A percentile compares a stretch with the other conserved stretches of the same genome.
These are phyloP conservation scores for Monomorium pharaonis DNA, from an alignment of 1,140 invertebrate species.

Conservation along the genomic window DNA sequence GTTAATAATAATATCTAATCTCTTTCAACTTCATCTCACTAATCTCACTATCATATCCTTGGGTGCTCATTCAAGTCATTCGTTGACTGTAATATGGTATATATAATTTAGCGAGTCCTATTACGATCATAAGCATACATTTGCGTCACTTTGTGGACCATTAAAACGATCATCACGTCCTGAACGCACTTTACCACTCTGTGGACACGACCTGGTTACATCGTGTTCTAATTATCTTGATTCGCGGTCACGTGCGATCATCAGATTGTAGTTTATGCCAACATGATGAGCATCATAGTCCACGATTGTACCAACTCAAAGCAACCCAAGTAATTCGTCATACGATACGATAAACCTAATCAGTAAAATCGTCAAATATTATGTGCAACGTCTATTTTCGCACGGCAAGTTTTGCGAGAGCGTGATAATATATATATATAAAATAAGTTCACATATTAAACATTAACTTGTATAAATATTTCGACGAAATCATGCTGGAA, in stretches of 20 bases:
- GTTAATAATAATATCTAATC: neutral
- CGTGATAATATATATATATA: slow-evolving; percentile 3
- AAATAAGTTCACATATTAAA: neutral
- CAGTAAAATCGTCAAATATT: neutral
- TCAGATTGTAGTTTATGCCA: slow-evolving; percentile 69
- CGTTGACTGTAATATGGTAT: neutral
- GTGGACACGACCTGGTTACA: slow-evolving; percentile 73
- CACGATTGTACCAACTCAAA: slow-evolving; percentile 47
- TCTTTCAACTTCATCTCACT: neutral
- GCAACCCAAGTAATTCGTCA: slow-evolving; percentile 35
- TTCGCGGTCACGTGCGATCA: slow-evolving; percentile 65
- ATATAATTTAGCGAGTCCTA: slow-evolving; percentile 1
- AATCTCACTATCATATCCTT: neutral
- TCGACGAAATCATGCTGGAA: slow-evolving; percentile 14
- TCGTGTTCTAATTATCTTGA: slow-evolving; percentile 76
- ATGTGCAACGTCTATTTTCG: neutral
- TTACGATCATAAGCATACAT: neutral
- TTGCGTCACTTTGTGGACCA: slow-evolving; percentile 63
- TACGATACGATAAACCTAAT: neutral
- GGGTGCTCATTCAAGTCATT: neutral
- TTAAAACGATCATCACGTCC: slow-evolving; percentile 75
- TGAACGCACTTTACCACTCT: slow-evolving; percentile 70
- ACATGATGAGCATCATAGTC: slow-evolving; percentile 37
- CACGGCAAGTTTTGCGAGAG: neutral
- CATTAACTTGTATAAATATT: slow-evolving; percentile 42